Base-by-base conservation (phyloP, 2,797 vertebrate genomes). In the Acanthornis magna region DNA sequence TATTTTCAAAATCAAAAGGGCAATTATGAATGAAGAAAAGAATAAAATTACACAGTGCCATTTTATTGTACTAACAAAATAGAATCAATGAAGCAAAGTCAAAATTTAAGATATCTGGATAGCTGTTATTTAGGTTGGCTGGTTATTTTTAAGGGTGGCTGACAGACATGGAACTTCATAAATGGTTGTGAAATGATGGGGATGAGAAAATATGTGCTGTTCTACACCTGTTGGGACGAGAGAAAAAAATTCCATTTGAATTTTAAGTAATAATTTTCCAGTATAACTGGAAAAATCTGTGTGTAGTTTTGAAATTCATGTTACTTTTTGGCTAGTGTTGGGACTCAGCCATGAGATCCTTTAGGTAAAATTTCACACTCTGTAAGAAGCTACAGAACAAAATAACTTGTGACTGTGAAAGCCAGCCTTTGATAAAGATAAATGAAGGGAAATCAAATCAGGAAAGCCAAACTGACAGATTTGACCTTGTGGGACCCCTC, bases 1-100 rank as follows among this genome's bases (percentile, higher is more conserved):
- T 97, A 96, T 97, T 97, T 97, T 96, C 93, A 95, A 96, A 97
- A 95, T 94, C 91, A 96, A 94, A 91, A 92, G 70, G 87, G 82
- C 91, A 96, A 97, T 97, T 97, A 97, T 77, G 80, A 96, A 95
- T 89, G 91, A 88, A 91, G 91, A 96, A 95, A 95, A 90, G 86
- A 96, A 65, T 45, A 66, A 91, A 93, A 96, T 96, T 91, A 94
- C 84, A 81, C 63, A 54, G 62, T 95, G 63, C 72, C 65, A 63
- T 83, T 91, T 93, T 92, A 88, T 89, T 94, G 47, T 89, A 86
- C 62, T 89, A 95, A 92, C 60, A 91, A 94, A 96, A 93, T 30
- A 85, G 87, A 94, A 91, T 91, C 73, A 21, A 80, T 76, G 85
- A 95, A 90, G 61, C 60, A 81, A 51, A 91, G 68, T 78, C 77